Percentiles rank a stretch among this genome's conserved stretches.
Conservation (phyloP, 2,888 invertebrate species). For the Luffia ferchaultella region DNA sequence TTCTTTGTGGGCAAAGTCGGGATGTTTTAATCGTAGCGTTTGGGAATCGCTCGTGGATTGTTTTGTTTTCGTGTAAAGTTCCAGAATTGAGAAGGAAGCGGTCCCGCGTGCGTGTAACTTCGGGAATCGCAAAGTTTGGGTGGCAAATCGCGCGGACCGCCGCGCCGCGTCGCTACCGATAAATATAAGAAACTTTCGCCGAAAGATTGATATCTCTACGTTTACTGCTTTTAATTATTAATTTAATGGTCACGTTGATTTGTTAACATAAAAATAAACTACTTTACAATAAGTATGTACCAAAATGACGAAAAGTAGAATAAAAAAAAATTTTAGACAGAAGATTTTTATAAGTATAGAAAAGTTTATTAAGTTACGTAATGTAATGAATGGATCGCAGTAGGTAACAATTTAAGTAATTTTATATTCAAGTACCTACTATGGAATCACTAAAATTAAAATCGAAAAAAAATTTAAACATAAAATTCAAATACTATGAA, state of each 20-base stretch:
- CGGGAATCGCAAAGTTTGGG: constrained; percentile 13
- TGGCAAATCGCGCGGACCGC: not conserved
- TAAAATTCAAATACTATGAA: too few species aligned
- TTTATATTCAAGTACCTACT: too few species aligned
- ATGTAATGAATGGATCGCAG: too few species aligned
- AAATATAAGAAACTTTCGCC: constrained; percentile 5
- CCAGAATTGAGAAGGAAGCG: constrained; percentile 32
- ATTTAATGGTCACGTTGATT: not conserved
- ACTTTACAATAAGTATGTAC: too few species aligned
- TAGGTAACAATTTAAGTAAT: too few species aligned
- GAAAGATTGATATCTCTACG: constrained; percentile 6
- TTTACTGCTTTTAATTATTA: constrained; percentile 2
- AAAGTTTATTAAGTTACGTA: too few species aligned
- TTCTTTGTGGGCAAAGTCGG: constrained; percentile 17
- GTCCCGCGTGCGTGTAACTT: constrained; percentile 46
- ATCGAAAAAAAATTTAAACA: too few species aligned
- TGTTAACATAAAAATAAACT: too few species aligned
- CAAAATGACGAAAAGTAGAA: too few species aligned
- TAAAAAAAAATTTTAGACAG: too few species aligned
- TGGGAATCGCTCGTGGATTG: constrained; percentile 28
- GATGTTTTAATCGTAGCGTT: constrained; percentile 13
- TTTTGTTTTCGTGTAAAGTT: constrained; percentile 47
- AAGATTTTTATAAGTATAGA: too few species aligned
- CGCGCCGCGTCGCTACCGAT: constrained; percentile 1
- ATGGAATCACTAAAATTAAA: too few species aligned